Conservation (phyloP, 92 coral and sea anemone species). For the Anthopleura xanthogrammica region DNA sequence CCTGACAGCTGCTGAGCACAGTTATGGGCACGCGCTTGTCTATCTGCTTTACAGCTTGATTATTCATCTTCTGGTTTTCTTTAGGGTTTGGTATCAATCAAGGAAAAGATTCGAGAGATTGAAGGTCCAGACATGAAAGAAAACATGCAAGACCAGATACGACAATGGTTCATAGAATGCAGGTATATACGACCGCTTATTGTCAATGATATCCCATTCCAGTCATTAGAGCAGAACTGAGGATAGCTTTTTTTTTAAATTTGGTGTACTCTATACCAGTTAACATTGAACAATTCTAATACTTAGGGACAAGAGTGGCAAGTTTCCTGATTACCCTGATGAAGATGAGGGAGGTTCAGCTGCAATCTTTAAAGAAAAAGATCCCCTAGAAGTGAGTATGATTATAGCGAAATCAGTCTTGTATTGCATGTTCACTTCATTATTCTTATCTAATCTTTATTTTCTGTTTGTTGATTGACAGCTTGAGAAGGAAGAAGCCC, state of each 20-base stretch:
- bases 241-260: no score
- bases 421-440: background rate
- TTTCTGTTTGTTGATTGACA: slow-evolving; percentile 25
- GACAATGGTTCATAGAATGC: slow-evolving; percentile 99
- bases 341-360: slow-evolving; percentile 98
- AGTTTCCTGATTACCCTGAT: slow-evolving; percentile 93
- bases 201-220: background rate
- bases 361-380: slow-evolving; percentile 86
- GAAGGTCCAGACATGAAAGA: slow-evolving; percentile 99
- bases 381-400: slow-evolving; percentile 76
- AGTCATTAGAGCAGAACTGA: background rate
- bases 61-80: background rate
- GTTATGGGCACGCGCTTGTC: no score
- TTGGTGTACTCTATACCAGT: background rate
- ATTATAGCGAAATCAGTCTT: background rate
- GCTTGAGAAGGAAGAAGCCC: slow-evolving; percentile 88
- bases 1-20: no score
- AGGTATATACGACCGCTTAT: slow-evolving; percentile 48
- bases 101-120: slow-evolving; percentile 90
- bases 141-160: slow-evolving; percentile 96
- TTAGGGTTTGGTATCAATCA: slow-evolving; percentile 83
- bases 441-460: no score
- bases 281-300: background rate
- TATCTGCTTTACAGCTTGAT: background rate
- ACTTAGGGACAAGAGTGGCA: slow-evolving; percentile 89